Percentiles rank a stretch among this genome's conserved stretches.
Evolutionary conservation across 2,113 vertebrate genomes (phyloP).

Genomic region (Nycticebus coucang): DNA sequence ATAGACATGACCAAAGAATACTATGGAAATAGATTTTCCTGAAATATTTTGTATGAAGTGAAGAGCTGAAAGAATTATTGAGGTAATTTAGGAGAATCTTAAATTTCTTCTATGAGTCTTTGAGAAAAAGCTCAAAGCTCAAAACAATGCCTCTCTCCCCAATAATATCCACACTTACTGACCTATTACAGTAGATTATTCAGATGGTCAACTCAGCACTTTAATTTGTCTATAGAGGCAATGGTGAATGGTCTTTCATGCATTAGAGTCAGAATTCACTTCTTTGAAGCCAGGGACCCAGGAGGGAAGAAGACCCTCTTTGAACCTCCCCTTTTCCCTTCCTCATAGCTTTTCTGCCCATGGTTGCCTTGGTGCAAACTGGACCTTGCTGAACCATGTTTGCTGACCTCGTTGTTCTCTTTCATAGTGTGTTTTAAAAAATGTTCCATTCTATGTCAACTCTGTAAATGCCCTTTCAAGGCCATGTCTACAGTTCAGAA

Average conservation of each 20-base stretch:
- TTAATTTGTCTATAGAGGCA: neutral
- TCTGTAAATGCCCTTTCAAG: conserved; percentile 31
- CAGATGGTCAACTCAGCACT: neutral
- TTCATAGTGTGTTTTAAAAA: neutral
- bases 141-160: neutral
- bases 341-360: neutral
- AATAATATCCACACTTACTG: neutral
- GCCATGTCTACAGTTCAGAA: conserved; percentile 5
- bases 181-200: neutral
- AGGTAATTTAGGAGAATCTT: conserved; percentile 4
- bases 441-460: neutral
- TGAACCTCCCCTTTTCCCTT: neutral
- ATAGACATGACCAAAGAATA: neutral
- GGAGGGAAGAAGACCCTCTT: neutral
- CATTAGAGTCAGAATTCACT: neutral
- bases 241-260: neutral
- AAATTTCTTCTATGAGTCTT: neutral
- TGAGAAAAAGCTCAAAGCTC: conserved; percentile 18
- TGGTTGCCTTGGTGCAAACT: neutral
- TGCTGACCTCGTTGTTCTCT: neutral
- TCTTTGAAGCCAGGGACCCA: neutral
- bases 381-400: neutral
- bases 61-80: conserved; percentile 37
- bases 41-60: conserved; percentile 35
- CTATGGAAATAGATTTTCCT: neutral